phyloP scores from a whole-genome alignment of 1,140 invertebrate species.

The Maconellicoccus hirsutus region DNA sequence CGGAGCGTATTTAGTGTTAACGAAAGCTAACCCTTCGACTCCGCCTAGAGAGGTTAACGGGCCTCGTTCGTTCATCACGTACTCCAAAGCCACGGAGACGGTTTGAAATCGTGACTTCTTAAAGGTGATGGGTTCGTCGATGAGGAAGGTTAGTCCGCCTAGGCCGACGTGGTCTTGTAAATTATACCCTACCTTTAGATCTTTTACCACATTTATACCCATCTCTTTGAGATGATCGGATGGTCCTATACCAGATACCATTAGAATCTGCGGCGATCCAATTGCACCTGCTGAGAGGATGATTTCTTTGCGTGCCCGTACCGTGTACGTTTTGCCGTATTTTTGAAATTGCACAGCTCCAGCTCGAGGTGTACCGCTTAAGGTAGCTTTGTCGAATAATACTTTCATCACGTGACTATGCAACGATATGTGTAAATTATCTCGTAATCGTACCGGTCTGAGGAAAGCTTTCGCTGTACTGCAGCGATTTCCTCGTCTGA shows the following conservation, averaged over 20 bases:
- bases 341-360: conserved; percentile 63
- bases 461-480: conserved; percentile 82
- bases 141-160: conserved; percentile 66
- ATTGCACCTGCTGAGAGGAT: conserved; percentile 70
- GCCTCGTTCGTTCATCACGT: conserved; percentile 61
- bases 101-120: conserved; percentile 65
- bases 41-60: conserved; percentile 66
- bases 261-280: conserved; percentile 69
- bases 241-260: conserved; percentile 80
- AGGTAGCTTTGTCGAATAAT: conserved; percentile 46
- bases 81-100: conserved; percentile 63
- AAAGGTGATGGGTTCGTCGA: conserved; percentile 66
- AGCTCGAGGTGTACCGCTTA: conserved; percentile 35
- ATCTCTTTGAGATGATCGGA: conserved; percentile 60
- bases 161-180: conserved; percentile 74
- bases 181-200: conserved; percentile 68
- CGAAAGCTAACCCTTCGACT: conserved; percentile 68
- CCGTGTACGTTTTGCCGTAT: conserved; percentile 47
- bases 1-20: conserved; percentile 72
- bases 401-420: conserved; percentile 62
- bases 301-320: conserved; percentile 59
- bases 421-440: conserved; percentile 71
- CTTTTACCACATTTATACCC: conserved; percentile 57
- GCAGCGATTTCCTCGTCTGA: conserved; percentile 71
- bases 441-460: conserved; percentile 58